Percentiles rank a stretch among this genome's conserved stretches.
Conservation (phyloP, 2,797 vertebrate species). For the Pseudotriccus pelzelni region DNA sequence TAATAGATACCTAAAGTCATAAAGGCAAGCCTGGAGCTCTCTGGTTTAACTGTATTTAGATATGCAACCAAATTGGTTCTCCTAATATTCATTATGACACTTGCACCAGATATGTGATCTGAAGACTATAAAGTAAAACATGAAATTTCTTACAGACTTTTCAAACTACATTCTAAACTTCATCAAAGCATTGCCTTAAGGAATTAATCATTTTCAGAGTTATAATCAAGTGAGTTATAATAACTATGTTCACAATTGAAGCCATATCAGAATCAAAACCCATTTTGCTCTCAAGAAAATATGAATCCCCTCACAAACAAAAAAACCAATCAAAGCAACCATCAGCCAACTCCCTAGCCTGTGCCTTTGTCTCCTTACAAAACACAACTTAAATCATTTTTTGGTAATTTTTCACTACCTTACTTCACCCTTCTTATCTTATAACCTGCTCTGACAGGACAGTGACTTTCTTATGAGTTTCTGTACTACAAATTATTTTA, state of each 20-base stretch:
- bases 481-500: background rate
- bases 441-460: background rate
- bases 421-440: background rate
- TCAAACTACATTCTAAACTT: conserved; percentile 42
- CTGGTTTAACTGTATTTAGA: conserved; percentile 39
- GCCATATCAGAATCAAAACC: conserved; percentile 16
- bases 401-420: background rate
- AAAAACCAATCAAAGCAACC: background rate
- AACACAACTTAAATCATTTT: background rate
- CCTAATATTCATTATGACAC: conserved; percentile 20
- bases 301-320: background rate
- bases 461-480: background rate
- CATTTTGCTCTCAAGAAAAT: background rate
- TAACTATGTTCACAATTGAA: conserved; percentile 9
- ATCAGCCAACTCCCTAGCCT: background rate
- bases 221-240: background rate
- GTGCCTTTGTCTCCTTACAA: background rate
- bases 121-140: background rate
- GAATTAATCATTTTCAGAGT: conserved; percentile 16
- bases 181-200: conserved; percentile 45
- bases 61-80: conserved; percentile 25
- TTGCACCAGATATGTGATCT: background rate
- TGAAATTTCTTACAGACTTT: conserved; percentile 24
- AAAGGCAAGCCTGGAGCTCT: conserved; percentile 23
- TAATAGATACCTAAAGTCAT: conserved; percentile 30